Conservation (phyloP, 1,140 invertebrate species). For the Hylaeus volcanicus region DNA sequence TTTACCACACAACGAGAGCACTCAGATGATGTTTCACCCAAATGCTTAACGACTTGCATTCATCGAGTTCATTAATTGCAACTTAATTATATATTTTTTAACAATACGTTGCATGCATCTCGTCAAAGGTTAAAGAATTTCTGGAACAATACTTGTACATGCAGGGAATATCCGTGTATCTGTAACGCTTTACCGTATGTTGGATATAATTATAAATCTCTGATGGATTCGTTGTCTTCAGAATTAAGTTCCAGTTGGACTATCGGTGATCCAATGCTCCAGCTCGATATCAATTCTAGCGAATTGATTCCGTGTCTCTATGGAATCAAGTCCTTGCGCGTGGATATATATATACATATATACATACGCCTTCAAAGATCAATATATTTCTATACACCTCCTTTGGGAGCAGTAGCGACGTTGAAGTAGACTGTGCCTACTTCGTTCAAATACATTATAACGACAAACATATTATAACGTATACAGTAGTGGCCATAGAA, state of each 20-base stretch:
- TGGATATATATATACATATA: background rate
- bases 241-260: background rate
- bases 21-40: too few species aligned
- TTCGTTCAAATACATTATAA: too few species aligned
- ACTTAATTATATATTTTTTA: background rate
- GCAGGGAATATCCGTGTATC: background rate
- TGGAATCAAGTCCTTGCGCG: constrained; percentile 51
- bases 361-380: constrained; percentile 7
- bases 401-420: too few species aligned
- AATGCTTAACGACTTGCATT: background rate
- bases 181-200: background rate
- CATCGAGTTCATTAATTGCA: background rate
- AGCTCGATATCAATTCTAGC: background rate
- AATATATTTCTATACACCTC: constrained; percentile 52
- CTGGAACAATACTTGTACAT: constrained; percentile 1
- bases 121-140: constrained; percentile 36
- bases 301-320: constrained; percentile 13
- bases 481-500: too few species aligned
- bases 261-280: background rate
- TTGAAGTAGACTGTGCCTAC: too few species aligned
- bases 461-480: too few species aligned
- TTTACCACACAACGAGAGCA: background rate
- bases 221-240: background rate
- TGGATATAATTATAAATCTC: background rate
- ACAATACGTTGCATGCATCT: background rate